Base-by-base conservation (phyloP, 1,140 invertebrate species). In the Schlechtendalia chinensis region DNA sequence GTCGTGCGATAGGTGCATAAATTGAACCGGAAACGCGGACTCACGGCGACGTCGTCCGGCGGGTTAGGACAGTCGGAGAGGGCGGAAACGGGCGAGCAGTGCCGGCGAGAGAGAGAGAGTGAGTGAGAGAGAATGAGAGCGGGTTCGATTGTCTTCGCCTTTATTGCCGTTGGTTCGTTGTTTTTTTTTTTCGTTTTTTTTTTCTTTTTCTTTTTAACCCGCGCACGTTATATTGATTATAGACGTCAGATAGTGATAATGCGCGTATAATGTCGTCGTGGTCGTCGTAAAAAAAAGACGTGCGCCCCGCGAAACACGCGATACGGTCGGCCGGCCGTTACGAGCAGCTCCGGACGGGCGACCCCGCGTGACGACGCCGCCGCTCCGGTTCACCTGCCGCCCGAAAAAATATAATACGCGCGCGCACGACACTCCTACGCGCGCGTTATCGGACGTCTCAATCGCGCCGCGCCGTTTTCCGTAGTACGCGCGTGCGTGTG, bases 401-500 rank as follows among this genome's bases (percentile, higher is more conserved):
- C 39, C n/a, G 8, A 61, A 79, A 47, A 63, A 17, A 19, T 29
- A n/a, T n/a, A 59, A 2, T 79, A 61, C 75, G 47, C 74, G 24
- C 54, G 27, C 32, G 32, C 53, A 22, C 54, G n/a, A 27, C 75
- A n/a, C 74, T n/a, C n/a, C n/a, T n/a, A n/a, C 69, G 29, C 14
- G 22, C 69, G 39, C 75, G 75, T 79, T 79, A 79, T 79, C 75
- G 75, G 75, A 79, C 58, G 75, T 79, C 75, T 79, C 75, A 79
- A 79, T 79, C 75, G 75, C 19, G 27, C 53, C 69, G 47, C 5
- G n/a, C 12, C 29, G 8, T n/a, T n/a, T n/a, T n/a, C n/a, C n/a
- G n/a, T n/a, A n/a, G 29, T 22, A 45, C 47, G 1, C 11, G 0
- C 17, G 24, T 16, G 4, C 10, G 5, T 16, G 39, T 12, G 1